These are phyloP conservation scores for Aphelenchoides besseyi DNA, from an alignment of 1,140 invertebrate species.

Conservation along the genomic window DNA sequence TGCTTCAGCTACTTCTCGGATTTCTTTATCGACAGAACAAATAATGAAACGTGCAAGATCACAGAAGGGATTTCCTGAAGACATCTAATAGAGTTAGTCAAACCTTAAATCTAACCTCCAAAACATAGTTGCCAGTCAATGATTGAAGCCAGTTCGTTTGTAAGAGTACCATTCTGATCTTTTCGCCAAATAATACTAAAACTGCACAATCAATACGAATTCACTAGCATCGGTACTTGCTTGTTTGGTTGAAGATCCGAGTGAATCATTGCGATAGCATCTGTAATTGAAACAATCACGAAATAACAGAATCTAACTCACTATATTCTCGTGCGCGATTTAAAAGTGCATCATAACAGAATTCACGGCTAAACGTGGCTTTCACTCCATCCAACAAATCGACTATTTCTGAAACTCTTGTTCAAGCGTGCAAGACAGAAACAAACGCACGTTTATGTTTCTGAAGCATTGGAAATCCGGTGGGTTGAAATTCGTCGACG, in stretches of 20 bases:
- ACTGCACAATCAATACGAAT: too few relatives aligned
- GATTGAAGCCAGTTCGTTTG: constrained; percentile 7
- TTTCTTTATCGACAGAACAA: background rate
- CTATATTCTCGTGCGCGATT: background rate
- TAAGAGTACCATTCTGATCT: background rate
- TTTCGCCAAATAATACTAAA: background rate
- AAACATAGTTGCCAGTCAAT: constrained; percentile 19
- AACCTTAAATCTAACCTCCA: too few relatives aligned
- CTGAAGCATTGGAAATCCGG: background rate
- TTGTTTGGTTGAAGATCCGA: constrained; percentile 17
- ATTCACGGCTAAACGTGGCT: background rate
- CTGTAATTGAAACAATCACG: background rate
- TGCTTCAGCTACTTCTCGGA: constrained; percentile 1
- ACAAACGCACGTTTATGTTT: background rate
- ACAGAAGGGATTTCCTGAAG: background rate
- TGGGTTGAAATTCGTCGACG: constrained; percentile 8
- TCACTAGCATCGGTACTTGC: too few relatives aligned
- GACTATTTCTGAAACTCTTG: background rate
- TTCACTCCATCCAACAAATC: background rate
- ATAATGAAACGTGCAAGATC: constrained; percentile 7
- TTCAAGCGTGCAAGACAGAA: background rate
- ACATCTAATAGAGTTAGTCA: too few relatives aligned
- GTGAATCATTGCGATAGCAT: background rate
- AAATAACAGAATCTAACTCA: background rate
- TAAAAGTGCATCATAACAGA: background rate